These are phyloP conservation scores for Leucosticte australis DNA, from an alignment of 2,113 vertebrate species.

Conservation along the genomic window DNA sequence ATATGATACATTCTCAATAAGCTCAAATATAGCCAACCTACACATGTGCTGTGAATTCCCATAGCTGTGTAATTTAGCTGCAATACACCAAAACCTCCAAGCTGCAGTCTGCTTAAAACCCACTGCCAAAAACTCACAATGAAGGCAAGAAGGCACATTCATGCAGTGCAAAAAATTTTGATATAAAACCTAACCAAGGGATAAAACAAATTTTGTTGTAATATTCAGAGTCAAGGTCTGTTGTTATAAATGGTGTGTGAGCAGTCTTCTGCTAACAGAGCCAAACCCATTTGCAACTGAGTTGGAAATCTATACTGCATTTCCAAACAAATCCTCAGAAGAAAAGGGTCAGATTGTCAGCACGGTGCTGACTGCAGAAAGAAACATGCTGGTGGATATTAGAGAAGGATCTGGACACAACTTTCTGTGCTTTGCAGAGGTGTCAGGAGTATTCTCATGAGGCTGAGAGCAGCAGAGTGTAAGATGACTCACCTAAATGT, in stretches of 20 bases:
- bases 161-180: not conserved
- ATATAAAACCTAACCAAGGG: not conserved
- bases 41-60: not conserved
- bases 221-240: not conserved
- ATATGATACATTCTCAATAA: not conserved
- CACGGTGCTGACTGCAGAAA: not conserved
- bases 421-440: not conserved
- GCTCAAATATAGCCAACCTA: not conserved
- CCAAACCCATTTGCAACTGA: not conserved
- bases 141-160: not conserved
- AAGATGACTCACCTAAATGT: conserved; percentile 85
- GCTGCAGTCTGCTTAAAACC: not conserved
- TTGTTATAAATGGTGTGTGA: not conserved
- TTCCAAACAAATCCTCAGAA: not conserved
- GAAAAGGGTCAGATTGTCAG: not conserved
- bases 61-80: not conserved
- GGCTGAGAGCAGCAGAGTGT: not conserved
- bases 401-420: not conserved
- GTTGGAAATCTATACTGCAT: not conserved
- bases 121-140: not conserved
- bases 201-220: not conserved
- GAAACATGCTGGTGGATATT: not conserved
- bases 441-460: not conserved
- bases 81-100: not conserved
- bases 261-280: not conserved